Evolutionary conservation across 37 sponge, comb jelly and placozoan genomes (phyloP), one percentile per base, ranked within the genome.

Genomic region (Spongilla lacustris): DNA sequence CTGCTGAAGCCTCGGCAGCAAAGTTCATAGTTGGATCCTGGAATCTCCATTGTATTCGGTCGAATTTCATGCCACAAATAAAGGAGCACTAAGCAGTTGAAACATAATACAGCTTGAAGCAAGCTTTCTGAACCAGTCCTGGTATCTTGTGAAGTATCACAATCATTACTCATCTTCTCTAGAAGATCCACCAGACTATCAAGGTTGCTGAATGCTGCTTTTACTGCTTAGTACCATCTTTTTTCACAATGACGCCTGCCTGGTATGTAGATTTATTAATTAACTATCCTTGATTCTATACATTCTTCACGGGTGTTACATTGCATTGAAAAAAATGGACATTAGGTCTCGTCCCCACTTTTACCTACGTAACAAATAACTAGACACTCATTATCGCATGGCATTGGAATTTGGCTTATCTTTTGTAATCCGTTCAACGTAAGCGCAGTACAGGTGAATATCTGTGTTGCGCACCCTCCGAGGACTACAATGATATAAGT

Each of bases 141-240:
- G 58, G 58, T 58, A 58, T 58, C 58, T 58, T 58, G 58, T 58
- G 58, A 58, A 58, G 58, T 58, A 58, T 58, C 41, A 41, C 41
- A 41, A 6, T 41, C 41, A 41, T 41, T 6, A 58, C 58, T 58
- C 58, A 58, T 58, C 58, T 58, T 58, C 58, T 58, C 58, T 58
- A 58, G 58, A 58, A 58, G 58, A 58, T 58, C 58, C 58, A 58
- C 58, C 58, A 58, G 58, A 58, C 58, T 58, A 58, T 58, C 58
- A 58, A 58, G 58, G 12, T 17, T 58, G 58, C 58, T 58, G 58
- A 58, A 58, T 58, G 11, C 58, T 58, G 58, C 19, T 17, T 58
- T 58, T 58, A 58, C 58, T 58, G 58, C 58, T 58, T 58, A 58
- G 58, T 8, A 58, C 58, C 58, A 58, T 58, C 58, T 58, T 58